phyloP scores from a whole-genome alignment of 2,113 vertebrate genomes.

The Cebus imitator region DNA sequence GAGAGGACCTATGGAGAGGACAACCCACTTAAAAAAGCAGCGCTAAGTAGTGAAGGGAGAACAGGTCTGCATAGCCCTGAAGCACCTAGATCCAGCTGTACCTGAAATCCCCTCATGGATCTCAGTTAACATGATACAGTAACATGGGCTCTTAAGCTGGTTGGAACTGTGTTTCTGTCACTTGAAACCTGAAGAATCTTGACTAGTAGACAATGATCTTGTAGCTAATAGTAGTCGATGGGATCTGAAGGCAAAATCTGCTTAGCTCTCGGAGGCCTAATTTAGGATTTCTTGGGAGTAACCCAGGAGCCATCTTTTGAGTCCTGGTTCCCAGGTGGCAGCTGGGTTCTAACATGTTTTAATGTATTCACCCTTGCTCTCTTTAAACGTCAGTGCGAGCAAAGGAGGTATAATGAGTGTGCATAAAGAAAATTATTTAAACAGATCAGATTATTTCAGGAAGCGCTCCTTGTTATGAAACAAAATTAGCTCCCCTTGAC shows the following conservation, averaged over 20 bases:
- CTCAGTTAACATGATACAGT: neutral
- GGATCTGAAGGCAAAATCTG: neutral
- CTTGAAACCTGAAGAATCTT: neutral
- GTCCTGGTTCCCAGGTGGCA: neutral
- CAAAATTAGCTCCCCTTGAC: neutral
- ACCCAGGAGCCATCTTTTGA: neutral
- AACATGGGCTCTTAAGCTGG: neutral
- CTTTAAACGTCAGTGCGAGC: neutral
- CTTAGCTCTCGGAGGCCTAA: neutral
- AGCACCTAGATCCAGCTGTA: neutral
- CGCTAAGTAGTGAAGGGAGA: neutral
- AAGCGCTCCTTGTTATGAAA: neutral
- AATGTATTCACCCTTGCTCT: neutral
- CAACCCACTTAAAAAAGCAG: neutral
- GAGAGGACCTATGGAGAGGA: neutral
- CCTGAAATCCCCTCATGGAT: neutral
- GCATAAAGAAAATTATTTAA: constrained; percentile 4
- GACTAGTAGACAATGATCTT: neutral
- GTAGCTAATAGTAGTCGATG: neutral
- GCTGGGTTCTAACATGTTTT: neutral
- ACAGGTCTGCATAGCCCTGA: neutral
- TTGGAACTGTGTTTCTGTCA: neutral
- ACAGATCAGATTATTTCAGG: neutral
- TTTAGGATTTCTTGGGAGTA: neutral
- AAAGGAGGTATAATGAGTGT: neutral